Percentiles rank a stretch among this genome's conserved stretches.
Evolutionary conservation across 2,113 vertebrate genomes (phyloP).

Genomic region (Colius striatus): DNA sequence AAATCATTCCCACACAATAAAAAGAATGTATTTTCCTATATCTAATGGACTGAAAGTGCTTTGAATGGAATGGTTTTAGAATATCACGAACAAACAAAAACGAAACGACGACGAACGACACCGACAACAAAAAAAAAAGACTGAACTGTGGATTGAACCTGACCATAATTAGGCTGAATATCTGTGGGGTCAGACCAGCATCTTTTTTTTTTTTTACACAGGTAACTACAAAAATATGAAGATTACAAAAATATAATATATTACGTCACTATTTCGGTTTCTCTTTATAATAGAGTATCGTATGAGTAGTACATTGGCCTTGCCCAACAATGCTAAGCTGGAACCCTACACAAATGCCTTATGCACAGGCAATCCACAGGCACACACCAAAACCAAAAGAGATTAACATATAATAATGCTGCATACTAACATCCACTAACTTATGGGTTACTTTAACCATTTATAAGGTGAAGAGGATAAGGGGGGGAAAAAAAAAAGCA

Average conservation of each 20-base stretch:
- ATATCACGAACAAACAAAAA: slow-evolving; percentile 50
- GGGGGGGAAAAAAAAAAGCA: not conserved
- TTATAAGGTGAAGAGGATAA: slow-evolving; percentile 83
- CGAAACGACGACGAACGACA: too few relatives aligned
- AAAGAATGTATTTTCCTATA: slow-evolving; percentile 71
- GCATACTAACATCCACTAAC: slow-evolving; percentile 77
- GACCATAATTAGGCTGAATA: slow-evolving; percentile 68
- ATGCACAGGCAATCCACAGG: slow-evolving; percentile 78
- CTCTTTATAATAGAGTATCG: slow-evolving; percentile 68
- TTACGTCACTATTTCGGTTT: slow-evolving; percentile 71
- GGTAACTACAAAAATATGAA: slow-evolving; percentile 81
- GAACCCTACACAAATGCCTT: slow-evolving; percentile 69
- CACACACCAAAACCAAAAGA: slow-evolving; percentile 38
- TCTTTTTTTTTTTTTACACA: slow-evolving; percentile 66
- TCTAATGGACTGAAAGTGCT: slow-evolving; percentile 92
- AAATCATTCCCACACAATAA: slow-evolving; percentile 53
- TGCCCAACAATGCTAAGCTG: slow-evolving; percentile 54
- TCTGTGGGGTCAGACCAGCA: slow-evolving; percentile 78
- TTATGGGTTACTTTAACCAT: slow-evolving; percentile 77
- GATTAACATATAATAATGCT: slow-evolving; percentile 76
- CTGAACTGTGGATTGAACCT: slow-evolving; percentile 81
- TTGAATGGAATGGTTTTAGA: slow-evolving; percentile 91
- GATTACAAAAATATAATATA: slow-evolving; percentile 85
- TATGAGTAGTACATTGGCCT: slow-evolving; percentile 66
- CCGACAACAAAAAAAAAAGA: not conserved